Conservation (phyloP, 2,888 invertebrate species). For the Torymus texanus region DNA sequence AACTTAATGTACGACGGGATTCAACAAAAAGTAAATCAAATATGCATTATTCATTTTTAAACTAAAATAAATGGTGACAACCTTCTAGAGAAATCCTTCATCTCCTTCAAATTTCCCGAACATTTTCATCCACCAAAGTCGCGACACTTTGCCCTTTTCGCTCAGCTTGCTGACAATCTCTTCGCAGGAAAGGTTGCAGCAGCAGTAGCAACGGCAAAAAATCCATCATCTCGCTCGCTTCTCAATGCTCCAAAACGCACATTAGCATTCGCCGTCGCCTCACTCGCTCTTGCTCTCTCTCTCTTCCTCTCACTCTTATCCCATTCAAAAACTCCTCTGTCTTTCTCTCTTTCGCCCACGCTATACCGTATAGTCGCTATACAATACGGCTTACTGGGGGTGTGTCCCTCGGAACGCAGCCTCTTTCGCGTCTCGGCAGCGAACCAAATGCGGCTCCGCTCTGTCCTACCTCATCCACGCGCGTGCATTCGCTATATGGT, state of each 20-base stretch:
- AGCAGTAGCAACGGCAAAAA: slow-evolving; percentile 1
- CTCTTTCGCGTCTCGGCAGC: neutral
- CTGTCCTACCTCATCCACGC: neutral
- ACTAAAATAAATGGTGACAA: too few species aligned
- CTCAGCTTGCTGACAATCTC: neutral
- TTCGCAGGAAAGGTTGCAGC: neutral
- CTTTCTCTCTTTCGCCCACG: slow-evolving; percentile 15
- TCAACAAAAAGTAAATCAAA: too few species aligned
- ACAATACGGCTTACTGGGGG: neutral
- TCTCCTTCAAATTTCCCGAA: too few species aligned
- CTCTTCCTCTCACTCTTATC: neutral
- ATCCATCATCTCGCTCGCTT: slow-evolving; percentile 30
- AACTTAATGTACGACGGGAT: too few species aligned
- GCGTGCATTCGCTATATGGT: neutral
- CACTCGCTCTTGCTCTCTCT: neutral
- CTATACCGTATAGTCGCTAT: neutral
- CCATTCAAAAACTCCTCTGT: slow-evolving; percentile 13
- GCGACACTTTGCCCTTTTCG: neutral
- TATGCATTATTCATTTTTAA: too few species aligned
- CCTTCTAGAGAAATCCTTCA: too few species aligned
- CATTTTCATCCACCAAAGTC: too few species aligned
- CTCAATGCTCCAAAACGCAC: slow-evolving; percentile 25
- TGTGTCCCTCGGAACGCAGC: slow-evolving; percentile 31
- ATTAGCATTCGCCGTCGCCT: slow-evolving; percentile 41
- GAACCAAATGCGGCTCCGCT: slow-evolving; percentile 6